Conservation (phyloP, 1,140 invertebrate genomes). For the Bombus confusus region DNA sequence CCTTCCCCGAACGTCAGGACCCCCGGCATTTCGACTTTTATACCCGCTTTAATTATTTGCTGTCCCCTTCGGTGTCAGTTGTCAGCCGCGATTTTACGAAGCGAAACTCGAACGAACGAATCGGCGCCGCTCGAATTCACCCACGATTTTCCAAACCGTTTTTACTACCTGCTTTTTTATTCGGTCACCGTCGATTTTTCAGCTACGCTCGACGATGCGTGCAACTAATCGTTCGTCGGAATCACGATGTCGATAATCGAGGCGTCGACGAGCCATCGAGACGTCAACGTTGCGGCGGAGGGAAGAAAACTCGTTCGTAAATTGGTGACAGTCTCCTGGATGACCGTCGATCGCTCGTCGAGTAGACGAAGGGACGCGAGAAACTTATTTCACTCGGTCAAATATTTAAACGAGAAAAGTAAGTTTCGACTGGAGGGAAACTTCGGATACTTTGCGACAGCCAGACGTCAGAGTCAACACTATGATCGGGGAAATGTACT, state of each 20-base stretch:
- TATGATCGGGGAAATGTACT: conserved; percentile 27
- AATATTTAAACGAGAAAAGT: conserved; percentile 67
- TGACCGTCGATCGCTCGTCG: conserved; percentile 2
- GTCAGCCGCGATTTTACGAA: conserved; percentile 50
- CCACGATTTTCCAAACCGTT: neutral
- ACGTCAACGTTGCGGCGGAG: neutral
- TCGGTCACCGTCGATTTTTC: neutral
- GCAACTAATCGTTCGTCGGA: too few relatives aligned
- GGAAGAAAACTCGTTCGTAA: neutral
- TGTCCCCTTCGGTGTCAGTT: conserved; percentile 17
- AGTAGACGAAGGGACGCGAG: conserved; percentile 36
- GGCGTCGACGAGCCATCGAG: neutral
- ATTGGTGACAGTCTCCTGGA: neutral
- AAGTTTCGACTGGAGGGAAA: conserved; percentile 29
- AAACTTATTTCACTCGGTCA: conserved; percentile 62
- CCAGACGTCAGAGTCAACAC: conserved; percentile 52
- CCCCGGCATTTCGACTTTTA: conserved; percentile 54
- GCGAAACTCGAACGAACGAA: conserved; percentile 60
- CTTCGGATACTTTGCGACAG: conserved; percentile 48
- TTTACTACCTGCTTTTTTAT: too few relatives aligned
- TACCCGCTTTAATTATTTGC: conserved; percentile 68
- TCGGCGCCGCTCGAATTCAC: neutral
- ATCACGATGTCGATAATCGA: neutral
- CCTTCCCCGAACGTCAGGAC: neutral
- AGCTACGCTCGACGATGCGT: conserved; percentile 3